Evolutionary conservation across 2,888 invertebrate genomes (phyloP), one percentile per base, ranked within the genome.

Genomic region (Minunthozetes semirufus): DNA sequence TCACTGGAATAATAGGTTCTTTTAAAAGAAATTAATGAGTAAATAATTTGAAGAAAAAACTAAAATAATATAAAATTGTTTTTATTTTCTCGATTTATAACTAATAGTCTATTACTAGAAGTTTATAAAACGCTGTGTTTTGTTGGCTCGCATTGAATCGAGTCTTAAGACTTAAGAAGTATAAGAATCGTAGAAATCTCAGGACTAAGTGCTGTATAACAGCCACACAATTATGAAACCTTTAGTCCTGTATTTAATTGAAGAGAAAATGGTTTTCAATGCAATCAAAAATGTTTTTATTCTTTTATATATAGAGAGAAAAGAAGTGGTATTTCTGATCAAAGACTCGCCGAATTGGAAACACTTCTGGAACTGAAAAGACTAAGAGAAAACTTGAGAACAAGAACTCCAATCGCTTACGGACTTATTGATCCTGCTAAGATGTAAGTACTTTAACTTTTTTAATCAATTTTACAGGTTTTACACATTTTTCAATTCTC

Each of bases 271-370:
- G 48, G n/a, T 17, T 48, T 17, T 2, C 4, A 48, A 48, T n/a
- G 48, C 15, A 48, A 48, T 17, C 15, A 17, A 17, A 48, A 48
- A 48, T 13, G n/a, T 17, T 48, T 48, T 48, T 48, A 3, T 48
- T 15, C 8, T 11, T 46, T 46, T 46, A 46, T 46, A 46, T 48
- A 19, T 68, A 78, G 79, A 59, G 76, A 76, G 50, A 78, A 77
- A 48, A 73, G 80, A 46, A 80, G 79, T 42, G 80, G 80, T 15
- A 79, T 86, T 29, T 87, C 87, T 29, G 87, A 87, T 80, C 87
- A 87, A 80, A 82, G 87, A 75, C 80, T 87, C 74, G 87, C 87
- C 29, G 87, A 87, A 80, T 81, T 87, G 79, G 87, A 87, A 79
- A 87, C 87, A 5, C 80, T 86, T 29, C 77, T 87, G 73, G 86